A percentile compares a stretch with the other conserved stretches of the same genome.
phyloP scores from a whole-genome alignment of 2,888 invertebrate genomes.

The Panopea generosa region DNA sequence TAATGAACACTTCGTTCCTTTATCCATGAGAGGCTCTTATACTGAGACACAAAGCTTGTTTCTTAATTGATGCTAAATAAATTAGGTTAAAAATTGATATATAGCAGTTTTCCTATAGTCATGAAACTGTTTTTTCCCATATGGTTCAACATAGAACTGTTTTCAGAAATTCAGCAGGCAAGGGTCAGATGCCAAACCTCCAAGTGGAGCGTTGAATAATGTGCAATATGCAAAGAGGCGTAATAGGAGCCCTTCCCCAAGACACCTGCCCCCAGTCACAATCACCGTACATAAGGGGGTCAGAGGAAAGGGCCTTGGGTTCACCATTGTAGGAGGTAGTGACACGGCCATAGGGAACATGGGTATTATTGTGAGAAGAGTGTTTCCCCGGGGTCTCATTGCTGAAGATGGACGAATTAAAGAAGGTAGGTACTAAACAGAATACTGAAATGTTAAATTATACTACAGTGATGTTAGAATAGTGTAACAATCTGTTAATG shows the following conservation, averaged over 20 bases:
- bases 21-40: no score
- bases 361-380: slow-evolving; percentile 95
- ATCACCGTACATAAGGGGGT: slow-evolving; percentile 92
- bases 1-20: no score
- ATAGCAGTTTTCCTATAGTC: no score
- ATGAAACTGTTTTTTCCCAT: no score
- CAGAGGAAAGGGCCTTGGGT: slow-evolving; percentile 94
- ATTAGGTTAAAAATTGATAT: no score
- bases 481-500: no score
- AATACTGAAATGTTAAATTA: no score
- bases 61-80: no score
- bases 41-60: no score
- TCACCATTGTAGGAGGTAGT: slow-evolving; percentile 95
- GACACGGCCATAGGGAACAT: slow-evolving; percentile 95
- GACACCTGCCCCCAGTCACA: slow-evolving; percentile 57
- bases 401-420: slow-evolving; percentile 93
- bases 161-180: slow-evolving; percentile 13
- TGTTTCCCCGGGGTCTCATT: slow-evolving; percentile 94
- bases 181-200: slow-evolving; percentile 43
- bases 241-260: slow-evolving; percentile 52
- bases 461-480: no score
- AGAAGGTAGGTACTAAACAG: slow-evolving; percentile 90
- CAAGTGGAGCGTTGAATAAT: slow-evolving; percentile 26
- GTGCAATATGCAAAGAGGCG: slow-evolving; percentile 33
- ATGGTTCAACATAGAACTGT: no score